Percentiles rank a stretch among this genome's conserved stretches.
These are phyloP conservation scores for Thereva nobilitata DNA, from an alignment of 2,888 invertebrate species.

Conservation along the genomic window DNA sequence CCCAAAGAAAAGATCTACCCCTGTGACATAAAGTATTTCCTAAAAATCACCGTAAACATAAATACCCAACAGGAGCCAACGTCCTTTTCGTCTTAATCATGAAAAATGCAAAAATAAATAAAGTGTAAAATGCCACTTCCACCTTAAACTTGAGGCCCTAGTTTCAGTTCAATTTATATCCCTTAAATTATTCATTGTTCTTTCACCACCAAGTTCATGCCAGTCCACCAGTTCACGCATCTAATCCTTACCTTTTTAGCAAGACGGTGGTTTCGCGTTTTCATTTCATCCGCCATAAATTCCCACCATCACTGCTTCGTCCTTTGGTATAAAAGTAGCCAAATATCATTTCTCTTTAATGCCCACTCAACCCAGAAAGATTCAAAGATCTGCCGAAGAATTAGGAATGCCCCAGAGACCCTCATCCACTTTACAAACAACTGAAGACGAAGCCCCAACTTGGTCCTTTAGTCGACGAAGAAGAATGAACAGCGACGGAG, in stretches of 20 bases:
- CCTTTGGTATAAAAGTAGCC: conserved; percentile 1
- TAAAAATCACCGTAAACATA: no score
- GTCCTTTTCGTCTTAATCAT: no score
- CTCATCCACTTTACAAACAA: conserved; percentile 9
- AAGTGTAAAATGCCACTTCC: no score
- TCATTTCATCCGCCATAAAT: conserved; percentile 23
- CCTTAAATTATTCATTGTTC: conserved; percentile 21
- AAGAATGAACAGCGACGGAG: conserved; percentile 1
- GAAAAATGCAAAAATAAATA: no score
- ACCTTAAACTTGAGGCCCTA: no score
- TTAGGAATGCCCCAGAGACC: conserved; percentile 6
- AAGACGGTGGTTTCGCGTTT: conserved; percentile 2
- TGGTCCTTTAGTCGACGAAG: no score
- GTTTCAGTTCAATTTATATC: conserved; percentile 14
- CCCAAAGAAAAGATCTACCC: no score
- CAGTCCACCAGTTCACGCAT: no score
- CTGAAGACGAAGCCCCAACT: neutral
- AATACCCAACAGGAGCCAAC: no score
- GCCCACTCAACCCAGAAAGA: neutral
- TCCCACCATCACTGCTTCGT: conserved; percentile 12
- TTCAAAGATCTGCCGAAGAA: neutral
- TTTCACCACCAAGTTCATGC: no score
- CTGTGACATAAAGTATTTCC: no score
- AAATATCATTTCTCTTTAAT: conserved; percentile 10
- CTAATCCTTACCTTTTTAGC: neutral